These are phyloP conservation scores for Oenanthe melanoleuca DNA, from an alignment of 2,113 vertebrate genomes.

Conservation along the genomic window DNA sequence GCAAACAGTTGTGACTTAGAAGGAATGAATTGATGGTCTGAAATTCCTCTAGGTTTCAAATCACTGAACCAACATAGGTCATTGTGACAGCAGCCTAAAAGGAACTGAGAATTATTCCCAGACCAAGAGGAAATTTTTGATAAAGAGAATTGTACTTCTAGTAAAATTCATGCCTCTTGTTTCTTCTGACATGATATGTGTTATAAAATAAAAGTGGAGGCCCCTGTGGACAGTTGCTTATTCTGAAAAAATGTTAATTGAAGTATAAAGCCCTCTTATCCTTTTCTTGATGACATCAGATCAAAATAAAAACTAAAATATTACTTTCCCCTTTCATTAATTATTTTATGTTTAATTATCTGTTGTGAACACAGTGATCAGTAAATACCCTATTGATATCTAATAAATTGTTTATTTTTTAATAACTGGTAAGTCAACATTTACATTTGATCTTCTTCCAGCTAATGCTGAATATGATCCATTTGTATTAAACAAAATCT, in stretches of 20 bases:
- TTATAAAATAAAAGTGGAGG: background rate
- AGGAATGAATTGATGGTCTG: background rate
- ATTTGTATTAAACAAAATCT: conserved; percentile 22
- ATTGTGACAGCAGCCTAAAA: background rate
- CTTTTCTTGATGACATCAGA: background rate
- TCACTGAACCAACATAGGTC: background rate
- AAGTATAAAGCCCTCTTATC: background rate
- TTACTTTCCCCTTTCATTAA: background rate
- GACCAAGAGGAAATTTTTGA: background rate
- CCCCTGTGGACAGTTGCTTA: background rate
- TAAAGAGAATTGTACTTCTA: background rate
- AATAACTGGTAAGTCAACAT: background rate
- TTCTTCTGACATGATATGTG: background rate
- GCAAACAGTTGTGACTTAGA: background rate
- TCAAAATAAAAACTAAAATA: background rate
- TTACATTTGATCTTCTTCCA: conserved; percentile 28
- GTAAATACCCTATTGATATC: background rate
- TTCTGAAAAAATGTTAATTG: background rate
- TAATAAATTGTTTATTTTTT: background rate
- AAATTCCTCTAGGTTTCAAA: background rate
- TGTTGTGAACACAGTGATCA: background rate
- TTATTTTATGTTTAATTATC: background rate
- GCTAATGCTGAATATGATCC: background rate
- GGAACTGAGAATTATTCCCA: conserved; percentile 14
- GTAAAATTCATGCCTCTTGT: background rate